phyloP scores from a whole-genome alignment of 2,113 vertebrate species.

The Spizaetus ornatus region DNA sequence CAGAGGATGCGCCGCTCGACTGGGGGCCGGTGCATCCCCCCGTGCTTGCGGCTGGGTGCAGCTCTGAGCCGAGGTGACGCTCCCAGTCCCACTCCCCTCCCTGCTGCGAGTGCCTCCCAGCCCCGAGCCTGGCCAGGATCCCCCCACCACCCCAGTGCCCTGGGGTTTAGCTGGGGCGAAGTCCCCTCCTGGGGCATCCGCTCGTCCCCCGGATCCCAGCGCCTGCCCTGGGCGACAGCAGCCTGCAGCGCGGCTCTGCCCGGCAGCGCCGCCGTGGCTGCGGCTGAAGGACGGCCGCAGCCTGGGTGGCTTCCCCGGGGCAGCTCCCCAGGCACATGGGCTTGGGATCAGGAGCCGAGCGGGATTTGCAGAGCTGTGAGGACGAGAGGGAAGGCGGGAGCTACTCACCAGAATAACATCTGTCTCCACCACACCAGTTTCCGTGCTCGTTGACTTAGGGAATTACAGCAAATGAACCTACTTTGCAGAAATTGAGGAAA shows the following conservation, averaged over 20 bases:
- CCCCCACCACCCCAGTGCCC: background rate
- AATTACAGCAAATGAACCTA: background rate
- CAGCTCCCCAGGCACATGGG: fast-evolving
- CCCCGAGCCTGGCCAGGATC: no score
- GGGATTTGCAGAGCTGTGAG: background rate
- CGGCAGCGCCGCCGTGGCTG: fast-evolving
- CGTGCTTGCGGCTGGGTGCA: background rate
- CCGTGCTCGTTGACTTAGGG: background rate
- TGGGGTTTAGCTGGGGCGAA: background rate
- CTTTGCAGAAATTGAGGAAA: background rate
- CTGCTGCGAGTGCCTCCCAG: background rate
- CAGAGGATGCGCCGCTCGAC: background rate
- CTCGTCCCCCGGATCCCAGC: fast-evolving
- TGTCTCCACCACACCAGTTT: background rate
- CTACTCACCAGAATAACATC: background rate
- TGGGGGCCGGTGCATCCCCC: fast-evolving
- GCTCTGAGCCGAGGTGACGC: background rate
- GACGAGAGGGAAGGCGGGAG: background rate
- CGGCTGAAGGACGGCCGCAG: background rate
- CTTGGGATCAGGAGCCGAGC: fast-evolving
- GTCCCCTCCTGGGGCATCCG: background rate
- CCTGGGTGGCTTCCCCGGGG: background rate
- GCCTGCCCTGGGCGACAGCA: background rate
- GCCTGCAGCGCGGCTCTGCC: background rate
- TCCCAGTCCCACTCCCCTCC: background rate